These are phyloP conservation scores for Xestia xanthographa DNA, from an alignment of 2,888 invertebrate genomes.

Conservation along the genomic window DNA sequence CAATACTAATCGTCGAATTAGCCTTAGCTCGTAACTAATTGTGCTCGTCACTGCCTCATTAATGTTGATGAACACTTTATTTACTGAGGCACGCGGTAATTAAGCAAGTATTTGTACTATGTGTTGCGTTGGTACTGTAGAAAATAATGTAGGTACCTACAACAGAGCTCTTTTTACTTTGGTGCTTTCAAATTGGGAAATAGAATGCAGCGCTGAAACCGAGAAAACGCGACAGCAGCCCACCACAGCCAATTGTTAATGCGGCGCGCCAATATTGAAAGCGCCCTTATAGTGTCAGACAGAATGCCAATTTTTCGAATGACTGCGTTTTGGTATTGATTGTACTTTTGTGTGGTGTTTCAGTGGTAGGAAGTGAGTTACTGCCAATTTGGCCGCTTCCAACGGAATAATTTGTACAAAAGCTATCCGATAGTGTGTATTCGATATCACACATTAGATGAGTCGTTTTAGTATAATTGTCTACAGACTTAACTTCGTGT, in stretches of 20 bases:
- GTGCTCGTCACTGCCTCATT: slow-evolving; percentile 43
- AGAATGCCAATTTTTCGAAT: slow-evolving; percentile 30
- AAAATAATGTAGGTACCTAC: background rate
- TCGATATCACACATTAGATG: slow-evolving; percentile 27
- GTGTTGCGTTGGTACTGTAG: background rate
- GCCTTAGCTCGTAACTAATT: slow-evolving; percentile 37
- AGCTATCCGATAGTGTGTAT: slow-evolving; percentile 17
- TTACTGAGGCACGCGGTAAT: slow-evolving; percentile 23
- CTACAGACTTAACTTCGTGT: background rate
- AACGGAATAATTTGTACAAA: slow-evolving; percentile 10
- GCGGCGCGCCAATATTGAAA: slow-evolving; percentile 19
- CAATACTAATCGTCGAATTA: slow-evolving; percentile 49
- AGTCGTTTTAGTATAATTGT: slow-evolving; percentile 1
- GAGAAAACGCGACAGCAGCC: background rate
- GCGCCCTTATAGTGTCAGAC: background rate
- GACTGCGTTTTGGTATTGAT: slow-evolving; percentile 25
- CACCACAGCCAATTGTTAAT: background rate
- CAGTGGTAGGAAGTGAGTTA: slow-evolving; percentile 5
- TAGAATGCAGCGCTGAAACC: background rate
- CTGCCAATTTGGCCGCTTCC: slow-evolving; percentile 32
- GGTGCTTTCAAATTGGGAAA: background rate
- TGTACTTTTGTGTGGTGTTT: slow-evolving; percentile 29
- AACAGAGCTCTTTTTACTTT: slow-evolving; percentile 2
- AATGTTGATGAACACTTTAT: slow-evolving; percentile 52
- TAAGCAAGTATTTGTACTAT: slow-evolving; percentile 26